Conservation (phyloP, 2,797 vertebrate genomes). For the Leptoclinus maculatus region DNA sequence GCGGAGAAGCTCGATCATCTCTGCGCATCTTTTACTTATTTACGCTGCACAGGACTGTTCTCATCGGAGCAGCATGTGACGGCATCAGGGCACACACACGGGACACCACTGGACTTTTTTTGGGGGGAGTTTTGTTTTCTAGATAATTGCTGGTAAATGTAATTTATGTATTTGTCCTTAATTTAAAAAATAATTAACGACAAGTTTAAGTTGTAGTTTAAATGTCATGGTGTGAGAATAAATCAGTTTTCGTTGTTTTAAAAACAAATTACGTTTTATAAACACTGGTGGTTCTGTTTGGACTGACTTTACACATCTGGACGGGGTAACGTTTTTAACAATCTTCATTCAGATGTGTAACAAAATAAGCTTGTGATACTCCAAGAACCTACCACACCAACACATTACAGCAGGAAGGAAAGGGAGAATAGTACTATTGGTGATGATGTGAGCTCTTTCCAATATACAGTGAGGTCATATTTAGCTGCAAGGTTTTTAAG, state of each 20-base stretch:
- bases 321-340: constrained; percentile 31
- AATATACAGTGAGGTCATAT: background rate
- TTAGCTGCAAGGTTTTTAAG: background rate
- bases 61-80: constrained; percentile 4
- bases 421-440: background rate
- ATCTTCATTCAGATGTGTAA: background rate
- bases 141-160: constrained; percentile 21
- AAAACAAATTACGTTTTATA: constrained; percentile 41
- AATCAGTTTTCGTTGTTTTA: constrained; percentile 38
- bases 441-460: background rate
- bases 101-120: constrained; percentile 34
- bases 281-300: constrained; percentile 28
- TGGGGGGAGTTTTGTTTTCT: background rate
- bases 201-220: constrained; percentile 22
- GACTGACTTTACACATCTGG: constrained; percentile 23
- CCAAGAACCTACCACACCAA: constrained; percentile 15
- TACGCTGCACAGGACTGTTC: constrained; percentile 21
- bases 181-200: constrained; percentile 31
- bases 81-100: constrained; percentile 12
- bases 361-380: background rate
- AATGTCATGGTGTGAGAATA: constrained; percentile 23
- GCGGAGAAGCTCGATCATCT: background rate
- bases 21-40: background rate
- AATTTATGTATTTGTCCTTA: constrained; percentile 55
- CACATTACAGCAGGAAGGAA: background rate